Evolutionary conservation across 2,888 invertebrate genomes (phyloP).

Genomic region (Gortyna flavago): DNA sequence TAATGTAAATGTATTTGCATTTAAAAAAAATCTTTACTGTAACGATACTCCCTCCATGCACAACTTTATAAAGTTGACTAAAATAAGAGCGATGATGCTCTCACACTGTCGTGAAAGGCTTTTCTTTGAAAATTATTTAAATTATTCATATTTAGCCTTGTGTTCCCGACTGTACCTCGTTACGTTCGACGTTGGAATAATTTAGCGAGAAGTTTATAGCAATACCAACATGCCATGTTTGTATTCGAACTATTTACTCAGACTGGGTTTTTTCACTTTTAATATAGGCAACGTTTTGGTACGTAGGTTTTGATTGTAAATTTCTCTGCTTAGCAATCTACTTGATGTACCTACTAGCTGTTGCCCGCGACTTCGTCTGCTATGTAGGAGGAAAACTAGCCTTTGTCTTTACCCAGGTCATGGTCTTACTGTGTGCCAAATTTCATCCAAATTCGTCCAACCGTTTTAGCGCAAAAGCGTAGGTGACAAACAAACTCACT

Average conservation of each 20-base stretch:
- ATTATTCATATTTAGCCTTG: constrained; percentile 24
- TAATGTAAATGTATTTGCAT: no score
- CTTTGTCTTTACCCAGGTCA: not conserved
- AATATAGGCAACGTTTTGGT: not conserved
- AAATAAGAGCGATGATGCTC: constrained; percentile 10
- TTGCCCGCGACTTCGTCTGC: not conserved
- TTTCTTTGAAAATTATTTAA: constrained; percentile 42
- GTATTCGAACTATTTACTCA: constrained; percentile 10
- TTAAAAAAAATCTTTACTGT: not conserved
- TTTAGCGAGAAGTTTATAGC: constrained; percentile 27
- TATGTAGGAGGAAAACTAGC: not conserved
- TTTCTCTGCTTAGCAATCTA: not conserved
- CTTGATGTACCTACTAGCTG: not conserved
- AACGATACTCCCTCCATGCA: not conserved
- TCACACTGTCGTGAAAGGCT: constrained; percentile 14
- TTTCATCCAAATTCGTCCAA: not conserved
- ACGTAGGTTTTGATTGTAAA: not conserved
- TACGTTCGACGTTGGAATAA: constrained; percentile 34
- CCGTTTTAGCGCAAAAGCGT: not conserved
- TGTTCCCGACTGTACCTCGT: constrained; percentile 50
- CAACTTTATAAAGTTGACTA: not conserved
- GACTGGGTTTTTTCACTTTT: not conserved
- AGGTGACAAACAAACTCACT: not conserved
- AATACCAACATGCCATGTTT: constrained; percentile 21
- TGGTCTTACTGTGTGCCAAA: not conserved